A percentile compares a stretch with the other conserved stretches of the same genome.
Conservation (phyloP, 2,888 invertebrate species). For the Cheilosia grossa region DNA sequence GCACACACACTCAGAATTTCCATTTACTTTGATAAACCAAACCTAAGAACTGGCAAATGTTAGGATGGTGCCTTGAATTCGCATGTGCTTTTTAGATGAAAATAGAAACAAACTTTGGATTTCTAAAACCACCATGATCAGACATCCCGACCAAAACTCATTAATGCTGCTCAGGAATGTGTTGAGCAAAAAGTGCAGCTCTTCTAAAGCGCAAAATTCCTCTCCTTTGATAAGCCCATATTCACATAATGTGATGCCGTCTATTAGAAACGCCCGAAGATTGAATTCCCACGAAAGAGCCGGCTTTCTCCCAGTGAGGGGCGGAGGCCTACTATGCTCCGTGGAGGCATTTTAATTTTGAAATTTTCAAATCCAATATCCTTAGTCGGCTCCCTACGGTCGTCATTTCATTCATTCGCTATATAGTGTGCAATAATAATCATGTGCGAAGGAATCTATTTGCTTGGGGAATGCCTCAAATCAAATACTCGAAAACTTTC, state of each 20-base stretch:
- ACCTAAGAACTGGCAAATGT: too few species aligned
- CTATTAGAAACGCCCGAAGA: constrained; percentile 44
- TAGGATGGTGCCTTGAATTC: too few species aligned
- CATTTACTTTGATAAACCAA: too few species aligned
- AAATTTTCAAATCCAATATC: constrained; percentile 70
- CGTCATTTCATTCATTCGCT: constrained; percentile 38
- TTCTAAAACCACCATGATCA: constrained; percentile 36
- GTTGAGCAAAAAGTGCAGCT: constrained; percentile 2
- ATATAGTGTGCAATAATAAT: constrained; percentile 56
- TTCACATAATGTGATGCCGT: constrained; percentile 38
- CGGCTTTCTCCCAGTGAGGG: too few species aligned
- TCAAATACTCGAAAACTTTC: constrained; percentile 74
- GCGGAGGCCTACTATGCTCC: background rate
- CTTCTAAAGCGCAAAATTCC: constrained; percentile 2
- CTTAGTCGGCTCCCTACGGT: constrained; percentile 51
- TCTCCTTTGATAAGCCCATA: constrained; percentile 40
- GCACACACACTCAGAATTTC: too few species aligned
- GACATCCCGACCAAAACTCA: constrained; percentile 40
- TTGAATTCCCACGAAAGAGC: constrained; percentile 41
- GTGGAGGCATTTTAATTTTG: constrained; percentile 62
- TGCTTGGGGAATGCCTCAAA: constrained; percentile 69
- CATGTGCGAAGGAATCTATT: constrained; percentile 71
- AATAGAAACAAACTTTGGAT: constrained; percentile 8
- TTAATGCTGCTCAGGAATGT: constrained; percentile 33
- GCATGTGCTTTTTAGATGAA: background rate